Evolutionary conservation across 2,888 invertebrate genomes (phyloP), one percentile per base, ranked within the genome.

Genomic region (Ceraclea dissimilis): DNA sequence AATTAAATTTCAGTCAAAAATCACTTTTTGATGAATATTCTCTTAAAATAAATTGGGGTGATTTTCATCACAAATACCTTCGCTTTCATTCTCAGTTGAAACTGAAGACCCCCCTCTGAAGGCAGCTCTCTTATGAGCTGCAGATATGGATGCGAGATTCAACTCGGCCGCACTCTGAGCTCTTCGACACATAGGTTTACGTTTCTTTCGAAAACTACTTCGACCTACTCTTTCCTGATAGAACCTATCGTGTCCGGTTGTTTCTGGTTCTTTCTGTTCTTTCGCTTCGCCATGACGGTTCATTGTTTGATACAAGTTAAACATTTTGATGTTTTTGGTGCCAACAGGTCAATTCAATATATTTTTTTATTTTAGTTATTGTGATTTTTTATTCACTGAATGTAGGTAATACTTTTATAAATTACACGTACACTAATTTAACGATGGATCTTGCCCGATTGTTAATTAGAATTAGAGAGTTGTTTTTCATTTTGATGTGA

Each of bases 201-300:
- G 78, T 68, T 80, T 80, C 67, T 76, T 78, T 70, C 76, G 76
- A 65, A 74, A 71, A 22, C 75, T 77, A 54, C 74, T 77, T 0
- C 75, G 71, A 59, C 77, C 68, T 0, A 82, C 77, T 1, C 86
- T 73, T 57, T 85, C 83, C 67, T 86, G 86, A 65, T 86, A 89
- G 68, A 89, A 90, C 64, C 88, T 77, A 66, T 90, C 90, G 65
- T 90, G 90, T 0, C 90, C 90, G 6, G 88, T 90, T 2, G 86
- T 83, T 65, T 84, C 82, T 0, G 78, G 70, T 63, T 74, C 79
- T 60, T 72, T 80, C 62, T 68, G 73, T 21, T 76, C 79, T 64
- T 74, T 82, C 65, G 68, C 73, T 2, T 74, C 76, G 20, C 74
- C 79, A 53, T 78, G 79, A 17, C 80, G 79, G 65, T 83, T 79